phyloP scores from a whole-genome alignment of 2,113 vertebrate genomes.

The Actenoides lindsayi region DNA sequence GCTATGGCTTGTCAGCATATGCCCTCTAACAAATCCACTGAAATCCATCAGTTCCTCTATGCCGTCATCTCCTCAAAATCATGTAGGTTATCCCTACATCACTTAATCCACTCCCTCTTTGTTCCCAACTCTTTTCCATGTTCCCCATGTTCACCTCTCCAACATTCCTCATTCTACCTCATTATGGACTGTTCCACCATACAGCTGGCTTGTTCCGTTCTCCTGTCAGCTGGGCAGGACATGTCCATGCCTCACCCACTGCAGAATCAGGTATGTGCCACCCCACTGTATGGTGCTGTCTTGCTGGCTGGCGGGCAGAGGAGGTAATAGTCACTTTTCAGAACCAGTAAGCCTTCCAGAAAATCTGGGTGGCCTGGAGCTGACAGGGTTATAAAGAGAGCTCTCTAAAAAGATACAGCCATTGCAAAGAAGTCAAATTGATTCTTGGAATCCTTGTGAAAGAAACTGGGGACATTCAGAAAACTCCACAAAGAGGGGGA shows the following conservation, averaged over 20 bases:
- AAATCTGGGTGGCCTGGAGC: not conserved
- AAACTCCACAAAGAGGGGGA: conserved; percentile 34
- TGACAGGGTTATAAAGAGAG: not conserved
- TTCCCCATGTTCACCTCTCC: not conserved
- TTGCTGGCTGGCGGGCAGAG: not conserved
- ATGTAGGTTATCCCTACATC: not conserved
- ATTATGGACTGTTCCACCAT: not conserved
- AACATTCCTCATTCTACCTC: not conserved
- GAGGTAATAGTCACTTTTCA: not conserved
- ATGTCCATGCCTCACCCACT: fast-evolving
- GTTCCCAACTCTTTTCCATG: not conserved
- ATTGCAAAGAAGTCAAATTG: not conserved
- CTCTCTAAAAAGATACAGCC: not conserved
- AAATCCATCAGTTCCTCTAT: not conserved
- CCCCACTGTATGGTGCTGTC: fast-evolving
- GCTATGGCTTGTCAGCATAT: not conserved
- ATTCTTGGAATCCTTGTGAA: conserved; percentile 15
- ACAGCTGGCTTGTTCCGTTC: not conserved
- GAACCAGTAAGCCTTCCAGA: not conserved
- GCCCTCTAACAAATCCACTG: not conserved
- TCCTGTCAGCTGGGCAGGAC: not conserved
- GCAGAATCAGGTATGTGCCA: fast-evolving
- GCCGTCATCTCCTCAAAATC: not conserved
- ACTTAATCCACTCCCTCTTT: not conserved
- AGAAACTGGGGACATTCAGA: not conserved